Conservation (phyloP, 2,113 vertebrate genomes). For the Crocuta crocuta region DNA sequence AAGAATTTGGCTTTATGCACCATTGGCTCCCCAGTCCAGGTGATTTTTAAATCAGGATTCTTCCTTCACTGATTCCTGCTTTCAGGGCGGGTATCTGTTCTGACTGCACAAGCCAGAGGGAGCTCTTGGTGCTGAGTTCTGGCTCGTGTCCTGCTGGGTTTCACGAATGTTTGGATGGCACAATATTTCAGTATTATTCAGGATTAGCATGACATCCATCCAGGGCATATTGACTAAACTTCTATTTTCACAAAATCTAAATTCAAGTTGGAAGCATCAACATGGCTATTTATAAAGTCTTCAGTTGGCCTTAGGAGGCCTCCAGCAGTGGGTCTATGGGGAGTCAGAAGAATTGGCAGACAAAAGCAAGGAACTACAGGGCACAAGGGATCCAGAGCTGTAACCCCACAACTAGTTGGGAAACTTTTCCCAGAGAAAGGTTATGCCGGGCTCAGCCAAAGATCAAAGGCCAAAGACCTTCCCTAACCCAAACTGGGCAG, state of each 20-base stretch:
- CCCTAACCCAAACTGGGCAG: not conserved
- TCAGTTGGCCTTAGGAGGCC: not conserved
- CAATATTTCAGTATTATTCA: not conserved
- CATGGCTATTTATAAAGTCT: not conserved
- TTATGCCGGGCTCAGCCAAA: not conserved
- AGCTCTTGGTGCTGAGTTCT: not conserved
- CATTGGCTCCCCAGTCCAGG: not conserved
- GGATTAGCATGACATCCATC: not conserved
- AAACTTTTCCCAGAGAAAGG: not conserved
- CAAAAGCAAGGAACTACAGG: not conserved
- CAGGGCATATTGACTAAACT: not conserved
- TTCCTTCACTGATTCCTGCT: not conserved
- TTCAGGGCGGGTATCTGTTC: not conserved
- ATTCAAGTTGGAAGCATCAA: not conserved
- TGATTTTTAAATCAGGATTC: not conserved
- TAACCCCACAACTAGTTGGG: not conserved
- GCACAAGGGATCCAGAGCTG: fast-evolving
- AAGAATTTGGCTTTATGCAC: not conserved
- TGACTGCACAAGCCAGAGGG: too few relatives aligned
- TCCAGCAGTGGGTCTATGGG: not conserved
- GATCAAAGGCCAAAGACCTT: not conserved
- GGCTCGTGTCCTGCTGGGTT: not conserved
- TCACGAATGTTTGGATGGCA: not conserved
- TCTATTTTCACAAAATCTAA: slow-evolving; percentile 23
- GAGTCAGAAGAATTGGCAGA: not conserved